These are phyloP conservation scores for Acipenser transmontanus DNA, from an alignment of 2,797 vertebrate genomes.

Conservation along the genomic window DNA sequence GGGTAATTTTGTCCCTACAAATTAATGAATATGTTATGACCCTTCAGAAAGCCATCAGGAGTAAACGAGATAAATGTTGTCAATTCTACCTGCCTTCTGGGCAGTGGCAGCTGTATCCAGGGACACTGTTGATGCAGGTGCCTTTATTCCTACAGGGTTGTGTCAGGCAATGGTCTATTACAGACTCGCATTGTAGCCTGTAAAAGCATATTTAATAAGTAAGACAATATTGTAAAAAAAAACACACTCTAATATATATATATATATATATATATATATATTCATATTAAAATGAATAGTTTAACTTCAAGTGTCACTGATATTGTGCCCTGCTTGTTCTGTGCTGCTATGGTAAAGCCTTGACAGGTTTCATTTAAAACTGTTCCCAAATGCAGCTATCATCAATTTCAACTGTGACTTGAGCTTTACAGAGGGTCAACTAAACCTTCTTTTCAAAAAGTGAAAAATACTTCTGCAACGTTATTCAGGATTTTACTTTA, in stretches of 20 bases:
- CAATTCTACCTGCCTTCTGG: conserved; percentile 69
- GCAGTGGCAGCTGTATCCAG: conserved; percentile 82
- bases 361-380: neutral
- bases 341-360: neutral
- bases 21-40: neutral
- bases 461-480: too few species aligned
- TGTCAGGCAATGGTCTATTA: conserved; percentile 73
- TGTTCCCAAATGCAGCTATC: neutral
- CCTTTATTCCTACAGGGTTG: conserved; percentile 86
- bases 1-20: neutral
- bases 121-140: conserved; percentile 72
- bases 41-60: neutral
- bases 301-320: too few species aligned
- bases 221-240: neutral
- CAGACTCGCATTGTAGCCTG: conserved; percentile 83
- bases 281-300: too few species aligned
- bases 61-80: neutral
- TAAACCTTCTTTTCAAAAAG: too few species aligned
- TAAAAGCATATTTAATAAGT: conserved; percentile 10
- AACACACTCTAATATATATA: too few species aligned
- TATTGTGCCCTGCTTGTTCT: too few species aligned
- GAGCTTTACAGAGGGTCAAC: too few species aligned
- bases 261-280: too few species aligned
- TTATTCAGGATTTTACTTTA: too few species aligned
- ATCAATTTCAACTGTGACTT: too few species aligned